Percentiles rank a stretch among this genome's conserved stretches.
phyloP scores from a whole-genome alignment of 2,888 invertebrate genomes.

The Dexiosoma caninum region DNA sequence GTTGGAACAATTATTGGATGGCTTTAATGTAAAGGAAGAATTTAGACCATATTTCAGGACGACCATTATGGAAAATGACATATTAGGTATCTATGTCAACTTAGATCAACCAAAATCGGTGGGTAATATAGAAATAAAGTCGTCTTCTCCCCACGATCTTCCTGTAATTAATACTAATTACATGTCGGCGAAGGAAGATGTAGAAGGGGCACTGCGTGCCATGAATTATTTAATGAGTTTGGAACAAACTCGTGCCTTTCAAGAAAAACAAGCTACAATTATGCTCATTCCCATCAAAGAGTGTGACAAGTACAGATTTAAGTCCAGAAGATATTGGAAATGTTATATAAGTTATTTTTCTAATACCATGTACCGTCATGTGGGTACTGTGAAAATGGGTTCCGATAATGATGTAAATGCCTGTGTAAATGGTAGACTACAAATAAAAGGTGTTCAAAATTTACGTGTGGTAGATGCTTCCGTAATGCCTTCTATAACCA shows the following conservation, averaged over 20 bases:
- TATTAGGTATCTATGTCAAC: slow-evolving; percentile 81
- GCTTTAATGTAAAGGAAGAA: slow-evolving; percentile 58
- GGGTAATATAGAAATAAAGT: slow-evolving; percentile 78
- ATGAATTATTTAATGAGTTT: slow-evolving; percentile 71
- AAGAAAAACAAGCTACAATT: slow-evolving; percentile 70
- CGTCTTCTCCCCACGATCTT: neutral
- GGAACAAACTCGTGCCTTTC: slow-evolving; percentile 77
- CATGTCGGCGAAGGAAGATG: neutral
- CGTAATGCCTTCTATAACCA: slow-evolving; percentile 86
- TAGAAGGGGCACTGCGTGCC: neutral
- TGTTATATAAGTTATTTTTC: slow-evolving; percentile 84
- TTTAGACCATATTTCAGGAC: slow-evolving; percentile 57
- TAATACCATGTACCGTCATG: slow-evolving; percentile 84
- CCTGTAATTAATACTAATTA: slow-evolving; percentile 39
- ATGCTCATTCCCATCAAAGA: slow-evolving; percentile 67
- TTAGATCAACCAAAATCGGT: slow-evolving; percentile 85
- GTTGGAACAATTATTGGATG: slow-evolving; percentile 50
- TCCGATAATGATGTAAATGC: slow-evolving; percentile 80
- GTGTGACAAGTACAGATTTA: slow-evolving; percentile 68
- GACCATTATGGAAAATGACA: slow-evolving; percentile 20
- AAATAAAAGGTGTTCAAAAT: slow-evolving; percentile 82
- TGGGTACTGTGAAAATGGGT: slow-evolving; percentile 86
- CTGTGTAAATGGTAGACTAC: slow-evolving; percentile 84
- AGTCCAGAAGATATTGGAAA: slow-evolving; percentile 80
- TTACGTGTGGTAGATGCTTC: slow-evolving; percentile 86